Conservation (phyloP, 1,140 invertebrate genomes). For the Hyphantria cunea region DNA sequence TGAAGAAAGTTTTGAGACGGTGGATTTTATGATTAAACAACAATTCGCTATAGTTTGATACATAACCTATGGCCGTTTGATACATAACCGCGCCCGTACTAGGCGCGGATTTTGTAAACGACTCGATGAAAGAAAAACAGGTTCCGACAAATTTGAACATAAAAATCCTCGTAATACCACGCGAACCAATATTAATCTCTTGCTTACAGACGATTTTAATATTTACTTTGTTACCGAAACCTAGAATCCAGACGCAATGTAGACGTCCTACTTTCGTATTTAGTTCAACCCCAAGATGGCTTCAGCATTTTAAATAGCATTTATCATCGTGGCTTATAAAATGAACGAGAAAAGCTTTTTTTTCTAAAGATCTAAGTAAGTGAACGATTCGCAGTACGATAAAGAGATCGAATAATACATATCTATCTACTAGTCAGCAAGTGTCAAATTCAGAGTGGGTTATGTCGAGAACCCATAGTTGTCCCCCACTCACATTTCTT, state of each 20-base stretch:
- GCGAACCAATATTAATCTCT: constrained; percentile 4
- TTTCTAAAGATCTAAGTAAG: too few species aligned
- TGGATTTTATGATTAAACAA: too few species aligned
- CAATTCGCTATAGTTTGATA: too few species aligned
- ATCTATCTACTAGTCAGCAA: too few species aligned
- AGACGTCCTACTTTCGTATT: constrained; percentile 11
- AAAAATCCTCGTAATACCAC: constrained; percentile 1
- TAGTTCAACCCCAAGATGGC: not conserved
- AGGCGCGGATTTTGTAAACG: too few species aligned
- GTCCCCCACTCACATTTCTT: constrained; percentile 29
- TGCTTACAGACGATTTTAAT: constrained; percentile 10
- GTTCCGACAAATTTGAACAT: not conserved
- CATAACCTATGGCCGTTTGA: too few species aligned
- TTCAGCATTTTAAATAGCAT: not conserved
- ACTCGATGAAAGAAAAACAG: not conserved
- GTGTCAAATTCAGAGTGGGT: too few species aligned
- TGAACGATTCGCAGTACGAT: too few species aligned
- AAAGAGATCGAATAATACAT: too few species aligned
- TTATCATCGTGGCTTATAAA: not conserved
- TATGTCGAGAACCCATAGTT: constrained; percentile 34
- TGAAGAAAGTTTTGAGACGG: too few species aligned
- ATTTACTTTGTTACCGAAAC: constrained; percentile 3
- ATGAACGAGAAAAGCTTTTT: not conserved
- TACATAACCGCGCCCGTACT: too few species aligned
- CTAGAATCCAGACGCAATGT: constrained; percentile 5